Percentiles rank a stretch among this genome's conserved stretches.
Conservation (phyloP, 1,140 invertebrate genomes). For the Homalodisca vitripennis region DNA sequence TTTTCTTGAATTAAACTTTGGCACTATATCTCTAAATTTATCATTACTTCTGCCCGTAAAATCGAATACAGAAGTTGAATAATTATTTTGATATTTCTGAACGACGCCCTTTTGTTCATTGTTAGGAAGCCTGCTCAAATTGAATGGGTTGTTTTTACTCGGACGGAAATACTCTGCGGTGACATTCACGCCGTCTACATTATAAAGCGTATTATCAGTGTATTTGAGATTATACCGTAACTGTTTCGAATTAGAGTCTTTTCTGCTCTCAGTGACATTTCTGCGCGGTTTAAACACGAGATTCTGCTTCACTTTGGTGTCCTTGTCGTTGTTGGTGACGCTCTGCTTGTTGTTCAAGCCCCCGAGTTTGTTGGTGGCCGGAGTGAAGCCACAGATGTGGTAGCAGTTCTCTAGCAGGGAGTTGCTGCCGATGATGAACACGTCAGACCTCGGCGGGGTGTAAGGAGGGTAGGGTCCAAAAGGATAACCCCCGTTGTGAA, state of each 20-base stretch:
- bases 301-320: background rate
- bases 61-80: background rate
- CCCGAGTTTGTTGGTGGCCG: too few species aligned
- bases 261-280: background rate
- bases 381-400: too few species aligned
- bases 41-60: constrained; percentile 9
- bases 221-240: constrained; percentile 19
- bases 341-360: too few species aligned
- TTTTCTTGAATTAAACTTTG: constrained; percentile 9
- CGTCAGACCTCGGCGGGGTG: constrained; percentile 15
- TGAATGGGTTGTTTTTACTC: constrained; percentile 1
- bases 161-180: background rate
- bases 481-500: background rate
- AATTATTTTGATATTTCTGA: background rate
- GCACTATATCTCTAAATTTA: constrained; percentile 13
- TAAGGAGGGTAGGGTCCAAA: constrained; percentile 1
- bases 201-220: background rate
- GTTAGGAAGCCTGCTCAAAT: background rate
- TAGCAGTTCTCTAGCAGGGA: constrained; percentile 26
- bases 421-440: constrained; percentile 30
- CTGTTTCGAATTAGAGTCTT: constrained; percentile 1
- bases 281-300: background rate
- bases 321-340: background rate
- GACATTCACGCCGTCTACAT: constrained; percentile 4
- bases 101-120: too few species aligned